A percentile compares a stretch with the other conserved stretches of the same genome.
Evolutionary conservation across 2,113 vertebrate species (phyloP).

Genomic region (Vicugna pacos): DNA sequence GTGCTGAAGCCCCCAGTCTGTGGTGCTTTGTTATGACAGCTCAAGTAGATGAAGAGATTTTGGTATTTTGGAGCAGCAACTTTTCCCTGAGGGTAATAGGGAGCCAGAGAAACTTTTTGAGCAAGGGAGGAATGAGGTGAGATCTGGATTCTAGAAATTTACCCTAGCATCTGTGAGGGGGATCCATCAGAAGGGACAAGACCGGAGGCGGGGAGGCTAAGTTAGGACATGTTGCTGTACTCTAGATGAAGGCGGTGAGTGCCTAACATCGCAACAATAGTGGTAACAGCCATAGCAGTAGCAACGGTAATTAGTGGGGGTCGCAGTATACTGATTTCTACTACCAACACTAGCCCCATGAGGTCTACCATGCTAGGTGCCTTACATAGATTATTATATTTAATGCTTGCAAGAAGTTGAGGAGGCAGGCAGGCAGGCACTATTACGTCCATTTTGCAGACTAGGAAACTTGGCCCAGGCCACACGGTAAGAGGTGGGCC

Average conservation of each 20-base stretch:
- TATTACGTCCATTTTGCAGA: neutral
- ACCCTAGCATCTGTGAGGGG: neutral
- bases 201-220: neutral
- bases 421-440: neutral
- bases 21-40: neutral
- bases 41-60: neutral
- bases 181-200: neutral
- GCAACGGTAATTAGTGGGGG: neutral
- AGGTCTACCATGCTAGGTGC: neutral
- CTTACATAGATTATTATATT: neutral
- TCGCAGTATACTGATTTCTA: neutral
- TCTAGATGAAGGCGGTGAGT: neutral
- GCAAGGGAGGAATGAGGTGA: neutral
- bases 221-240: neutral
- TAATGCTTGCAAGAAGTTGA: neutral
- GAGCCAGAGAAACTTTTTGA: neutral
- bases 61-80: neutral
- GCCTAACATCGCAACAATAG: neutral
- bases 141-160: constrained; percentile 22
- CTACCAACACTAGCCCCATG: neutral
- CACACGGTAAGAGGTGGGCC: neutral
- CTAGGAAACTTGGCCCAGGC: neutral
- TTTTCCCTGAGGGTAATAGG: neutral
- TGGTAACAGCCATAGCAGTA: neutral
- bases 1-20: neutral